A percentile compares a stretch with the other conserved stretches of the same genome.
Conservation (phyloP, 2,113 vertebrate species). For the Dasyprocta punctata region DNA sequence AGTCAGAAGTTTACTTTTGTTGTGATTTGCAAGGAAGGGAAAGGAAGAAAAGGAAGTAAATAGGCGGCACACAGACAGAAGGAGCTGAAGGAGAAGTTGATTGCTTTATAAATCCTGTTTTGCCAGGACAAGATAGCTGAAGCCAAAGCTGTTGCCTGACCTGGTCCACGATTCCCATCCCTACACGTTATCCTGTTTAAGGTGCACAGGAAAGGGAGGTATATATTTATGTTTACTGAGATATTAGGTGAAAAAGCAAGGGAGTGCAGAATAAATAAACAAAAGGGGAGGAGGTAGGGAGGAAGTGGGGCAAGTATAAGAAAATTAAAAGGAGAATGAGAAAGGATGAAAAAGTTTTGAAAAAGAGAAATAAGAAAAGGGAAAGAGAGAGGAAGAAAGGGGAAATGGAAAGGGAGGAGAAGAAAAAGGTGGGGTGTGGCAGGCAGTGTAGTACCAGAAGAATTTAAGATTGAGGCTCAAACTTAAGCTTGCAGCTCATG, state of each 20-base stretch:
- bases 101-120: background rate
- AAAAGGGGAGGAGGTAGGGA: background rate
- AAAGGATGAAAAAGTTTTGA: background rate
- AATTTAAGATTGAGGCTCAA: background rate
- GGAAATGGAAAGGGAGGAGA: accelerated
- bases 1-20: background rate
- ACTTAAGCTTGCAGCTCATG: background rate
- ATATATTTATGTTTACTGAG: background rate
- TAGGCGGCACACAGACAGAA: background rate
- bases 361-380: background rate
- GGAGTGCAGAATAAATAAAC: background rate
- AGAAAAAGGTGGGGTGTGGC: no score
- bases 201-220: background rate
- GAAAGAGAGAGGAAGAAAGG: background rate
- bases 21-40: background rate
- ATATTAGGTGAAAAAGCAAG: background rate
- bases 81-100: background rate
- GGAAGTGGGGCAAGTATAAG: background rate
- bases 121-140: background rate
- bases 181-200: background rate
- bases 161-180: background rate
- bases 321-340: background rate
- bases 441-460: background rate
- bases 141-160: background rate
- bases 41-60: background rate